Conservation (phyloP, 2,888 invertebrate genomes). For the Hirtodrosophila alboralis region DNA sequence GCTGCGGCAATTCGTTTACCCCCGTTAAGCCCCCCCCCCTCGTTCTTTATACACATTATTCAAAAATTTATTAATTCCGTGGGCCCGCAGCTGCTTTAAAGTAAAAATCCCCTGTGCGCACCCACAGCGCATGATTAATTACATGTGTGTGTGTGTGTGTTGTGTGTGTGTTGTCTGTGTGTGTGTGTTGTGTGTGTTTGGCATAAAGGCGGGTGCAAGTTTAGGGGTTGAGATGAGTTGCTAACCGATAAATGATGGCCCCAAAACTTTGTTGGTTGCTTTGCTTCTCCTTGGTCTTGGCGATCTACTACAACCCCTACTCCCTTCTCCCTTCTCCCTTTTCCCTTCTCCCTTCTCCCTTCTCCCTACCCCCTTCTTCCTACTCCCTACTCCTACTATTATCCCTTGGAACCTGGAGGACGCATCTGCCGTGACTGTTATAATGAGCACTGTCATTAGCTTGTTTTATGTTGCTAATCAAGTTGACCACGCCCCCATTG, state of each 20-base stretch:
- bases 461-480: conserved; percentile 75
- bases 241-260: conserved; percentile 52
- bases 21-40: neutral
- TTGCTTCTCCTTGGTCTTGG: conserved; percentile 9
- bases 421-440: conserved; percentile 30
- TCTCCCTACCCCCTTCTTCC: too few relatives aligned
- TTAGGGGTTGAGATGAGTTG: neutral
- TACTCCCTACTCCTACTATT: too few relatives aligned
- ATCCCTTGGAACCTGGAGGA: neutral
- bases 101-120: conserved; percentile 50
- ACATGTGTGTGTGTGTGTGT: conserved; percentile 24
- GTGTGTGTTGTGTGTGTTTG: neutral
- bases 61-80: conserved; percentile 67
- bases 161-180: neutral
- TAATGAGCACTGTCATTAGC: conserved; percentile 72
- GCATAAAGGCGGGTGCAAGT: neutral
- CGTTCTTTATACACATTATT: conserved; percentile 13
- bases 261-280: conserved; percentile 25
- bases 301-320: too few relatives aligned
- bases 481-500: conserved; percentile 43
- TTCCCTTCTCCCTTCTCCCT: too few relatives aligned
- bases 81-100: conserved; percentile 61
- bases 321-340: too few relatives aligned
- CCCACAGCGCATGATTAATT: conserved; percentile 63
- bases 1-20: conserved; percentile 12